Evolutionary conservation across 2,888 invertebrate species (phyloP).

Genomic region (Muscina levida): DNA sequence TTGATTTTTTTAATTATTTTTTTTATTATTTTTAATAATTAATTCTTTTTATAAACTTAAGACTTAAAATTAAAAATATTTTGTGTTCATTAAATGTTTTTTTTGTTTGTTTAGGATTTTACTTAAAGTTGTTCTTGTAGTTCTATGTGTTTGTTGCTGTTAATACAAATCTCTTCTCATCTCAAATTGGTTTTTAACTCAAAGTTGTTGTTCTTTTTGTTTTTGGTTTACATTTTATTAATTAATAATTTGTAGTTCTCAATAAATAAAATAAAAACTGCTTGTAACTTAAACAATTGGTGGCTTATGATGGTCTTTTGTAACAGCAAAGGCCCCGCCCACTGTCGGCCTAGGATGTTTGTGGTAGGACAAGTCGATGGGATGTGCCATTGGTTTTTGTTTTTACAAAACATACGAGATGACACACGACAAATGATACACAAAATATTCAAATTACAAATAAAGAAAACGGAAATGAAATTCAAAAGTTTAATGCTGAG

Average conservation of each 20-base stretch:
- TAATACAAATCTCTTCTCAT: constrained; percentile 67
- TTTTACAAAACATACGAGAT: constrained; percentile 43
- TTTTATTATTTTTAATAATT: constrained; percentile 76
- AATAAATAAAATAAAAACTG: constrained; percentile 65
- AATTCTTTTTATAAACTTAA: constrained; percentile 80
- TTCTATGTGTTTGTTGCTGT: constrained; percentile 67
- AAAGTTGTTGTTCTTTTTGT: constrained; percentile 52
- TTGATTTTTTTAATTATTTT: constrained; percentile 58
- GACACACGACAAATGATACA: constrained; percentile 55
- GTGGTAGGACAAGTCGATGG: constrained; percentile 24
- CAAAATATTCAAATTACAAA: constrained; percentile 61
- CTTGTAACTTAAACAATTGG: constrained; percentile 60
- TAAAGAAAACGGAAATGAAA: constrained; percentile 49
- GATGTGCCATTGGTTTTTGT: constrained; percentile 45
- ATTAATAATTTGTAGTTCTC: constrained; percentile 20
- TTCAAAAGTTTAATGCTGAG: constrained; percentile 67
- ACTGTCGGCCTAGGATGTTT: background rate
- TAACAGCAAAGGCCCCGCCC: constrained; percentile 51
- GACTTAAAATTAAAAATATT: constrained; percentile 80
- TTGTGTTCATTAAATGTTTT: constrained; percentile 76
- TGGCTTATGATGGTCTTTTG: constrained; percentile 9
- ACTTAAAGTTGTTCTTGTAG: constrained; percentile 69
- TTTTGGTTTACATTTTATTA: constrained; percentile 48
- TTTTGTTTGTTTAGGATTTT: constrained; percentile 67
- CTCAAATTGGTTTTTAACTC: constrained; percentile 56